These are phyloP conservation scores for Ephydatia muelleri DNA, from an alignment of 37 sponge, comb jelly and placozoan genomes.

Conservation along the genomic window DNA sequence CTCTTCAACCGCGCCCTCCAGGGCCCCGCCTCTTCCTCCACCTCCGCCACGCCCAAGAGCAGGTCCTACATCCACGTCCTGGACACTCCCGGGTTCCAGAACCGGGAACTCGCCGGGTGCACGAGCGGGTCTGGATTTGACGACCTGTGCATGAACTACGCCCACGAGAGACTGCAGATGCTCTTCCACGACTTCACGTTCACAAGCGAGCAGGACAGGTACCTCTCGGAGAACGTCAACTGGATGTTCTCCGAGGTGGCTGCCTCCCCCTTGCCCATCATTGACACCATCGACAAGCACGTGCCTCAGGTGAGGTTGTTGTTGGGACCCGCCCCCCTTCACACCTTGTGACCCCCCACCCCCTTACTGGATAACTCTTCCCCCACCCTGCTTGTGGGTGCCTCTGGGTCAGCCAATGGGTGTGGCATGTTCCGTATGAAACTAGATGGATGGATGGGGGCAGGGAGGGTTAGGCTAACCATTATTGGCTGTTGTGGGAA, in stretches of 20 bases:
- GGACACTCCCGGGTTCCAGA: conserved; percentile 98
- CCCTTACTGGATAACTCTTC: background rate
- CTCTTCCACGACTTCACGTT: conserved; percentile 92
- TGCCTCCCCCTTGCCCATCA: conserved; percentile 77
- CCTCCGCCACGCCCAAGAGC: conserved; percentile 37
- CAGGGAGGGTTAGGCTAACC: too few species aligned
- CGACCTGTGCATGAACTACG: conserved; percentile 95
- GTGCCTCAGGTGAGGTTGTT: conserved; percentile 60
- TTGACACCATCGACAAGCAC: conserved; percentile 89
- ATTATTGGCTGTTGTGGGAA: too few species aligned
- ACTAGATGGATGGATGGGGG: too few species aligned
- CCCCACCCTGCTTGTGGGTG: background rate
- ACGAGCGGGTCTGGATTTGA: conserved; percentile 80
- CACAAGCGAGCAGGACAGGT: conserved; percentile 92
- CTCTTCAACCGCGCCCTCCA: conserved; percentile 90
- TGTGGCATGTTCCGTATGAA: too few species aligned
- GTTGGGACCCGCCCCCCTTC: background rate
- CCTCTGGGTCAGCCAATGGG: too few species aligned
- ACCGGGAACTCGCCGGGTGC: conserved; percentile 61
- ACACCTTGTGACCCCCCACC: background rate
- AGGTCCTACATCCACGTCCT: conserved; percentile 79
- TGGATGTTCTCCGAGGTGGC: conserved; percentile 87
- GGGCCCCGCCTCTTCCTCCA: background rate
- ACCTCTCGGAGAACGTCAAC: conserved; percentile 89
- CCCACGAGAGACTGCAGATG: conserved; percentile 95